Conservation (phyloP, 2,888 invertebrate species). For the Cotesia congregata region DNA sequence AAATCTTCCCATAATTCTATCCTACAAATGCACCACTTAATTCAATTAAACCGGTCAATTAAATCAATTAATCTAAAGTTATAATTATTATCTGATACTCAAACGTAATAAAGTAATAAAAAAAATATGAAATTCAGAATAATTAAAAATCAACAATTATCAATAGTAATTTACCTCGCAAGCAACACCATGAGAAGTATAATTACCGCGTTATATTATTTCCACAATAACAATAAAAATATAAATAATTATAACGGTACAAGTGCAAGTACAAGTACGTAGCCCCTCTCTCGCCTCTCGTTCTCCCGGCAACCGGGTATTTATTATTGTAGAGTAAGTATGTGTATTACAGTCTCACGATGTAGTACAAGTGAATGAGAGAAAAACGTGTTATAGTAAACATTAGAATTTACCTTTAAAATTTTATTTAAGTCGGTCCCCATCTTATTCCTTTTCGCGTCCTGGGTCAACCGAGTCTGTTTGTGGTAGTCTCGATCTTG, state of each 20-base stretch:
- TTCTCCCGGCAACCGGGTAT: too few relatives aligned
- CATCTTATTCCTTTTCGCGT: neutral
- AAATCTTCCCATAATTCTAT: too few relatives aligned
- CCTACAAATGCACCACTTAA: too few relatives aligned
- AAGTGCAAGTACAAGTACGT: neutral
- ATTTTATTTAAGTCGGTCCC: neutral
- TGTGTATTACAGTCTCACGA: too few relatives aligned
- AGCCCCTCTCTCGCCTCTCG: too few relatives aligned
- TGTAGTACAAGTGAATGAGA: too few relatives aligned
- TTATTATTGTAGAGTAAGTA: neutral
- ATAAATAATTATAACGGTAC: neutral
- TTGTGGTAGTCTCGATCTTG: neutral
- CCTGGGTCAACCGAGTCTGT: neutral
- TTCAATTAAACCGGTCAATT: too few relatives aligned
- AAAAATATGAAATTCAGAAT: neutral
- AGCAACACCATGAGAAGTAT: neutral
- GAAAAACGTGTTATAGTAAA: too few relatives aligned
- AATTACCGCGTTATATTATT: neutral
- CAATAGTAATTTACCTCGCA: neutral
- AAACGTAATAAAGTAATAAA: too few relatives aligned
- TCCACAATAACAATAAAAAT: neutral
- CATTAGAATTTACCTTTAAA: too few relatives aligned
- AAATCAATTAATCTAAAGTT: too few relatives aligned
- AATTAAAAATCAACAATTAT: constrained; percentile 6
- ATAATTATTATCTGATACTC: too few relatives aligned